phyloP scores from a whole-genome alignment of 2,797 vertebrate species.

The Crax fasciolata region DNA sequence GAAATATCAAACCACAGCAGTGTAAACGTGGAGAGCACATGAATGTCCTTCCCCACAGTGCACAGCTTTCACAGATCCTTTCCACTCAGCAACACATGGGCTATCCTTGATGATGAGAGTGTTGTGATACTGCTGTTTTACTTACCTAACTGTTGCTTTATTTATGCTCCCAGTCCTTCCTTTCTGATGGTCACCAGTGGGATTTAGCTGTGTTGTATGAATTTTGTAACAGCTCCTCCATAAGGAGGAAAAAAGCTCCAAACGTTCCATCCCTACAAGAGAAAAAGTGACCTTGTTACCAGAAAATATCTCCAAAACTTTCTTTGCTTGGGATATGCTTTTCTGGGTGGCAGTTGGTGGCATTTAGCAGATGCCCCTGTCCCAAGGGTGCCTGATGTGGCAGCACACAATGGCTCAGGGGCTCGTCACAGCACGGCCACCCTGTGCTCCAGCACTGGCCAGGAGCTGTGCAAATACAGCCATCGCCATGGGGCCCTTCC shows the following conservation, averaged over 20 bases:
- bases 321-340: neutral
- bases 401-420: rapidly evolving
- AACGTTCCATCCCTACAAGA: constrained; percentile 29
- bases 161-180: neutral
- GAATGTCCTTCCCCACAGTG: neutral
- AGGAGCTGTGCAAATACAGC: neutral
- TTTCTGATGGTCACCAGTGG: neutral
- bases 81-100: neutral
- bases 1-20: neutral
- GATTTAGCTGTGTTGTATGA: neutral
- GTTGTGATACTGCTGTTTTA: neutral
- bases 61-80: neutral
- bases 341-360: neutral
- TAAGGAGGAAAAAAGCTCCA: constrained; percentile 17
- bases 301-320: neutral
- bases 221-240: neutral
- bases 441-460: neutral
- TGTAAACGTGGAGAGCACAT: neutral
- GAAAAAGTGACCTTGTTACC: neutral
- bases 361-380: neutral
- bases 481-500: neutral
- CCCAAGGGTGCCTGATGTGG: neutral
- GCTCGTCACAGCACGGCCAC: neutral
- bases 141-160: neutral
- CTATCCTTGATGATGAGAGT: neutral